Base-by-base conservation (phyloP, 2,797 vertebrate genomes). In the Pseudocheirus occidentalis region DNA sequence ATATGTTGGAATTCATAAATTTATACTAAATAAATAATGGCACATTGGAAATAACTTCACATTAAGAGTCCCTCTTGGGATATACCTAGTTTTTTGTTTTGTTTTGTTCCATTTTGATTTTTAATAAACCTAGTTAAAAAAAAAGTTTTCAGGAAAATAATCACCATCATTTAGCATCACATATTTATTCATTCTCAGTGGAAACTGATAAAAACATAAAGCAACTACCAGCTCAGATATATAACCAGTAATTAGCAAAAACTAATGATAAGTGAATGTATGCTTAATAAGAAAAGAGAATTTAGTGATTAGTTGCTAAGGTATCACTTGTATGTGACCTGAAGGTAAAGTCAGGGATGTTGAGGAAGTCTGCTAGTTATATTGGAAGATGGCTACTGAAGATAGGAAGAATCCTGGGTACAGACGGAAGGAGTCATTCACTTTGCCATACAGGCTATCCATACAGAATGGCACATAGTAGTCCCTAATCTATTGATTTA, bases 1-100 rank as follows among this genome's bases (percentile, higher is more conserved):
- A 54, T 73, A 5, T 54, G 89, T 89, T 92, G 93, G 53, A 90
- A 62, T 62, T 93, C 87, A 2, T 90, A 92, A 13, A 91, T 89
- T 0, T 50, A 94, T 90, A 92, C 55, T 81, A n/a, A 14, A 90
- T 1, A 29, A 59, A 62, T 62, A 14, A 55, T 73, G 52, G 3
- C 0, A 57, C 18, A 34, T 91, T 7, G 1, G 6, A 95, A 93
- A 5, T 95, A 95, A 95, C 10, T 52, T 29, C 93, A 94, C 59
- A 92, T 94, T 0, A 94, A 93, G 52, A 73, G 27, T 59, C 24
- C 9, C 46, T 24, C 11, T 81, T 81, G 73, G 40, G 18, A 24
- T 53, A 53, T 6, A 6, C 53, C 53, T 53, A 53, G 53, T 53
- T 40, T 52, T 2, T 52, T 52, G 2, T 52, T 52, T 52, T 52